These are phyloP conservation scores for Clunio marinus DNA, from an alignment of 2,888 invertebrate genomes.

Conservation along the genomic window DNA sequence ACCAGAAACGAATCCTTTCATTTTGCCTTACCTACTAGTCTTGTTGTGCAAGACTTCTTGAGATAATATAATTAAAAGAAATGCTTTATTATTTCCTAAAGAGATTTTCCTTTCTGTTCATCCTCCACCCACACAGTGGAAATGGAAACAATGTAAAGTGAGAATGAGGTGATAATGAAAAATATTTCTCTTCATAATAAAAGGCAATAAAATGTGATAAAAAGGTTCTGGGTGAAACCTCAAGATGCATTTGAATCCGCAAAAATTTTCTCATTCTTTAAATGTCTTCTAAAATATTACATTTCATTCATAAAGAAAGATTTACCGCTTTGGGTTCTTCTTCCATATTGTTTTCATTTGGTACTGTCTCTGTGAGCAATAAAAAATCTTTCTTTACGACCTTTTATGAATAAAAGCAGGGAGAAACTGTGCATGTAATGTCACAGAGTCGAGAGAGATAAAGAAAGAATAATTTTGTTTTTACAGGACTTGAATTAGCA, in stretches of 20 bases:
- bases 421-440: not conserved
- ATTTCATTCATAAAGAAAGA: slow-evolving; percentile 5
- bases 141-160: not conserved
- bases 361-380: not conserved
- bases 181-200: not conserved
- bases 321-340: slow-evolving; percentile 6
- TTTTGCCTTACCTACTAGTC: too few relatives aligned
- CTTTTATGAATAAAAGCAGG: not conserved
- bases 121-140: too few relatives aligned
- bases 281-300: not conserved
- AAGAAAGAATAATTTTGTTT: slow-evolving; percentile 21
- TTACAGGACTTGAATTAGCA: slow-evolving; percentile 26
- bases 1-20: too few relatives aligned
- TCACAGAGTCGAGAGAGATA: not conserved
- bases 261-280: not conserved
- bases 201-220: too few relatives aligned
- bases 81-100: not conserved
- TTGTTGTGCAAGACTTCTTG: not conserved
- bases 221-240: too few relatives aligned
- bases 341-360: slow-evolving; percentile 10
- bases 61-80: slow-evolving; percentile 6
- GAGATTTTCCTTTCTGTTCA: not conserved
- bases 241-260: too few relatives aligned
- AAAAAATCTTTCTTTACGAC: slow-evolving; percentile 19
- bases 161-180: slow-evolving; percentile 18